Base-by-base conservation (phyloP, 1,140 invertebrate species). In the Tigriopus japonicus region DNA sequence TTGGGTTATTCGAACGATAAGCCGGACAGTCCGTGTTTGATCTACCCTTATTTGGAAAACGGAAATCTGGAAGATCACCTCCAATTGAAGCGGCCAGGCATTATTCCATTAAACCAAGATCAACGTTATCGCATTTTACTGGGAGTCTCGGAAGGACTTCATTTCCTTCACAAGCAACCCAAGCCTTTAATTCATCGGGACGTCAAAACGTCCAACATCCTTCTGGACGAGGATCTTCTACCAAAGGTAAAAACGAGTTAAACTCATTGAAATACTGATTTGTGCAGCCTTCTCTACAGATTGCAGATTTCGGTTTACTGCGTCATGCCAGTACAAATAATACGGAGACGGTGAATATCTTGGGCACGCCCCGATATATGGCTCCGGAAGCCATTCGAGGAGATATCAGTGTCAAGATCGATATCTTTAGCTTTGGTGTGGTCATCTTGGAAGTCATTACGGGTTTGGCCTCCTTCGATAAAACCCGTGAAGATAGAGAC, bases 371-470 rank as follows among this genome's bases (percentile, higher is more conserved):
- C 5, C 79, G 80, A 0, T 86, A 87, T 69, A 83, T 86, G 81
- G 77, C 84, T 28, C 81, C 80, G 0, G 84, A 87, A 72, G 82
- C 81, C 7, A 77, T 80, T 64, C 70, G 74, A 56, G 81, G 82
- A 1, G 80, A 83, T 52, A 73, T 86, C 49, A 82, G 82, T 23
- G 75, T 79, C 15, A 84, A 85, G 73, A 75, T 81, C 63, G 85
- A 86, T 68, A 78, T 81, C 13, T 87, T 79, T 68, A 85, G 83
- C 68, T 86, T 79, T 75, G 85, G 84, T 7, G 79, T 87, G 49
- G 82, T 84, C 65, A 64, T 84, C 12, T 69, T 84, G 40, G 82
- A 85, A 71, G 62, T 85, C 40, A 65, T 85, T 15, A 84, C 82
- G 28, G 80, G 81, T 28, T 71, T 83, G 24, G 73, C 76, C 45